Base-by-base conservation (phyloP, 2,888 invertebrate species). In the Vandiemenella viatica region DNA sequence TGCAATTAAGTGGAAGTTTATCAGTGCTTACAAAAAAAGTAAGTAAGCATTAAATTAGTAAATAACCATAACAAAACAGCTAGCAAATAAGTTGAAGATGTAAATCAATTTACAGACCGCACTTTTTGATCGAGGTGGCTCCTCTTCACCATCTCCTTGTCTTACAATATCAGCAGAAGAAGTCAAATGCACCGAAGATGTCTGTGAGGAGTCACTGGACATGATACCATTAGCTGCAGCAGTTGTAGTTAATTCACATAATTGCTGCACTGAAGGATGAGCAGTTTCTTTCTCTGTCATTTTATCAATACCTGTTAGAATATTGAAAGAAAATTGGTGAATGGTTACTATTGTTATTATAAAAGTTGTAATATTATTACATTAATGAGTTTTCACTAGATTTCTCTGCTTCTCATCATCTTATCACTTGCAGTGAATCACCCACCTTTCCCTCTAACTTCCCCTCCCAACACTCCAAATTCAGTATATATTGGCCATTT, bases 241-340 rank as follows among this genome's bases (percentile, higher is more conserved):
- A 26, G 51, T 41, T 10, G 48, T 41, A 22, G 51, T 48, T 32
- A 51, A 23, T 23, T 52, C 52, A 46, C 46, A 42, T 3, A 67
- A 55, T 50, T 65, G 64, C 37, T 63, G 63, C 5, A 53, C 58
- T 53, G 69, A 60, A 17, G 82, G 87, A 71, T 93, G 91, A 0
- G 95, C 93, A 0, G 88, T 87, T 62, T 92, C 89, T 50, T 85
- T 79, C 66, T 96, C 96, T 4, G 97, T 97, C 88, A 95, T 95
- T 57, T 85, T 83, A 46, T 82, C 83, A 55, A 92, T 84, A 16
- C 80, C 84, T 79, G 58, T 5, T n/a, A 42, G 48, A 52, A 19
- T 32, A 32, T 3, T 32, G n/a, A 32, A 32, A 2, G 3, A 32
- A 32, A 32, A 2, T 4, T 32, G 26, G 13, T 8, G 6, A 26